Base-by-base conservation (phyloP, 2,113 vertebrate species). In the Syngnathus scovelli region DNA sequence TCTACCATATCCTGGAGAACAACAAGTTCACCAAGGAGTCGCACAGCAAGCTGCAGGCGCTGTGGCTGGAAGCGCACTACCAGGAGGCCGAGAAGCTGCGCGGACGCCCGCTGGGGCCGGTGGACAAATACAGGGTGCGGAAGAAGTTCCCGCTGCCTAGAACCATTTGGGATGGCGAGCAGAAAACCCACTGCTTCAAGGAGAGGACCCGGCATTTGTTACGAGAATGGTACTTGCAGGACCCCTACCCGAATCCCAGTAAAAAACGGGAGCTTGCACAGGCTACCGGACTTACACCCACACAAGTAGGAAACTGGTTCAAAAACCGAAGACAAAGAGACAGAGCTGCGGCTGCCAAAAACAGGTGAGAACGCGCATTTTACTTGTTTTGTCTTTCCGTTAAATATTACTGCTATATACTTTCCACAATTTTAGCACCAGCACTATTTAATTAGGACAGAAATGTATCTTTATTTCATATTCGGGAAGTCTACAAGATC, bases 1-100 rank as follows among this genome's bases (percentile, higher is more conserved):
- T 99, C 80, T 99, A 98, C 86, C 95, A 95, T 79, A 95, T 99
- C 84, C 89, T 99, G 91, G 96, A 99, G 87, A 95, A 94, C 85
- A 95, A 99, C 90, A 99, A 99, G 92, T 99, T 99, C 93, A 96
- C 96, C 89, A 98, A 98, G 92, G 96, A 98, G 85, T 98, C 97
- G 41, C 97, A 99, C 85, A 93, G 93, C 78, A 99, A 99, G 87
- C 92, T 98, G 71, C 97, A 99, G 91, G 97, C 97, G 55, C 93
- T 99, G 73, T 99, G 97, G 97, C 91, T 99, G 36, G 96, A 99
- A 71, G 96, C 97, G n/a, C 97, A 99, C 78, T 99, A 99, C 88
- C 95, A 96, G 87, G 97, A 99, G 88, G 96, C 97, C 0, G 97
- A 99, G 91, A 98, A 98, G 92, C 94, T 99, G 68, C 91, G 97